Percentiles rank a stretch among this genome's conserved stretches.
Conservation (phyloP, 1,140 invertebrate species). For the Drosophila serrata region DNA sequence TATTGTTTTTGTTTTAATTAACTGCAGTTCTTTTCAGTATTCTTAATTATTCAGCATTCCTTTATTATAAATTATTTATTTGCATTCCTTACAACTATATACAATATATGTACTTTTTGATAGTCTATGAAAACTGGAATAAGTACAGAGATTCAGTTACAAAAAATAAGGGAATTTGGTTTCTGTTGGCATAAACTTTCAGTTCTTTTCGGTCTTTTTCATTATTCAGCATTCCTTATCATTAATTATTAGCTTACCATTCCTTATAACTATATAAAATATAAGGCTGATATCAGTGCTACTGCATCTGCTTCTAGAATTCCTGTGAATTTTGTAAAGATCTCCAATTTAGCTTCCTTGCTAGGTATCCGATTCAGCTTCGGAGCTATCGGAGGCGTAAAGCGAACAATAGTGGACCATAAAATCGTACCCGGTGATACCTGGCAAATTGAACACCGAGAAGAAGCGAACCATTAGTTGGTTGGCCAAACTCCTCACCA, state of each 20-base stretch:
- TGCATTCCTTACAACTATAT: not conserved
- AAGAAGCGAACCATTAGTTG: slow-evolving; percentile 18
- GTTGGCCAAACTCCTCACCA: slow-evolving; percentile 5
- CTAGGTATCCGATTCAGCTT: not conserved
- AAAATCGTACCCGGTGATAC: slow-evolving; percentile 9
- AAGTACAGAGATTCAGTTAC: too few species aligned
- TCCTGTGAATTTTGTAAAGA: not conserved
- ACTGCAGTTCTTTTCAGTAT: not conserved
- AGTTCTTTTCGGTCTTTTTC: not conserved
- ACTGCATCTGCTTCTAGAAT: not conserved
- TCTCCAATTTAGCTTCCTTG: not conserved
- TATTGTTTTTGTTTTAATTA: not conserved
- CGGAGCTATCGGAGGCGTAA: not conserved
- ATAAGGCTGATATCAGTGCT: not conserved
- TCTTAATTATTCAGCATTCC: not conserved
- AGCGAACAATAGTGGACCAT: slow-evolving; percentile 23
- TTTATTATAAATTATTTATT: not conserved
- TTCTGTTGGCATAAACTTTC: too few species aligned
- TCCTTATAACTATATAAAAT: not conserved
- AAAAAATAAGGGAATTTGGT: too few species aligned
- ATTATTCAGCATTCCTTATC: not conserved
- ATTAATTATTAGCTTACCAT: not conserved
- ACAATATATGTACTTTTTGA: not conserved
- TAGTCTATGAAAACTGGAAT: too few species aligned
- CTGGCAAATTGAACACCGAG: slow-evolving; percentile 1